Percentiles rank a stretch among this genome's conserved stretches.
phyloP scores from a whole-genome alignment of 2,113 vertebrate species.

The Anarhynchus alexandrinus region DNA sequence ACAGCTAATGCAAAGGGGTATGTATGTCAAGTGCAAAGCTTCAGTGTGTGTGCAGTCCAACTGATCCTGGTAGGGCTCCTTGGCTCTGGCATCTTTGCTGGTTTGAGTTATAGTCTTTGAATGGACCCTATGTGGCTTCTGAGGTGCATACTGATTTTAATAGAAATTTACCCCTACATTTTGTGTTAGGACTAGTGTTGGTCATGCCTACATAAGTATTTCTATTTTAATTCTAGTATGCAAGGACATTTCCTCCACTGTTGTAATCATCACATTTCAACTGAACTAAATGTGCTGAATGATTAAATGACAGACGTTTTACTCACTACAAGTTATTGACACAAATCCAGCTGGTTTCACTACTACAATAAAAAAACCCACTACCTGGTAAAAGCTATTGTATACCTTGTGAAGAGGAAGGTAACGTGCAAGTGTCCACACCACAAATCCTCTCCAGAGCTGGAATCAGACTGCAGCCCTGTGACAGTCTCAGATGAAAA shows the following conservation, averaged over 20 bases:
- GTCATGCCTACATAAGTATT: neutral
- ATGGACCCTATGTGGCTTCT: neutral
- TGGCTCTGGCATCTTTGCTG: neutral
- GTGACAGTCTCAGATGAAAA: neutral
- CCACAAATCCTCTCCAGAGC: neutral
- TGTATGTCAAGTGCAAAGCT: neutral
- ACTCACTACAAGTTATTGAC: neutral
- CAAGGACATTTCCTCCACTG: neutral
- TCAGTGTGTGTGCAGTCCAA: no score
- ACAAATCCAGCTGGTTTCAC: neutral
- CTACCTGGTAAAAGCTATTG: neutral
- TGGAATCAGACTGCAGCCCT: neutral
- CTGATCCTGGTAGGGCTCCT: neutral
- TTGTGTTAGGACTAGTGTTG: neutral
- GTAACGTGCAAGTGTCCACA: neutral
- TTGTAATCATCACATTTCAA: neutral
- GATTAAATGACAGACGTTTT: neutral
- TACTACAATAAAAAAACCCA: neutral
- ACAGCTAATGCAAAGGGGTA: neutral
- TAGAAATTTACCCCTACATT: neutral
- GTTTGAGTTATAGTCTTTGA: neutral
- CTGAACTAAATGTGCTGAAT: neutral
- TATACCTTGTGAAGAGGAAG: neutral
- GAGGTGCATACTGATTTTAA: neutral
- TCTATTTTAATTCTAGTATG: neutral